Base-by-base conservation (phyloP, 1,140 invertebrate genomes). In the Zaprionus capensis region DNA sequence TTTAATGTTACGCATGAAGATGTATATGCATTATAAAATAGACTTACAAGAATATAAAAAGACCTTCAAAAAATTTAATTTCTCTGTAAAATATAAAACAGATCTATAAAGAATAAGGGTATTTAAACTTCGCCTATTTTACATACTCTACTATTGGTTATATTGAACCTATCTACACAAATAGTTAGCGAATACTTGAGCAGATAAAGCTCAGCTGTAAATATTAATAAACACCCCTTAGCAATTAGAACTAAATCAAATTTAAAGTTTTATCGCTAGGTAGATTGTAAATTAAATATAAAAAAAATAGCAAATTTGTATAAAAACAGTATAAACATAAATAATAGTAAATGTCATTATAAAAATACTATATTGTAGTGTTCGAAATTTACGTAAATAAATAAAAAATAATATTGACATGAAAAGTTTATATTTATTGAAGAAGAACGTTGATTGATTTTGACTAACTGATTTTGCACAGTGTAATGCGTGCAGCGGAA, bases 401-500 rank as follows among this genome's bases (percentile, higher is more conserved):
- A 7, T 28, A 7, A 28, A 28, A 28, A 7, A 28, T 7, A 28
- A 28, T 28, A 7, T 28, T 28, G 6, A 7, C 1, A 28, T 28
- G 5, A 6, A 7, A 28, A 28, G 26, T 5, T 28, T 28, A 28
- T 28, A 28, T 28, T 28, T 28, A 28, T 28, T 28, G 28, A 31
- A 31, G 9, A 34, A 34, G 31, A 34, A 34, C 31, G 31, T 34
- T 11, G 4, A 34, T 34, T 34, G 4, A 11, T 34, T 31, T 31
- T 31, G 31, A 31, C 31, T 31, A 7, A 31, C 31, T 31, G 31
- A 9, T 31, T 46, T 46, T 46, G 41, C 41, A 44, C 41, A 44
- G 41, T 44, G 41, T 44, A 46, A 46, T 46, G n/a, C 41, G 41
- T 46, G 41, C n/a, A n/a, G 41, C 41, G 41, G 41, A 46, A 46